phyloP scores from a whole-genome alignment of 2,113 vertebrate species.

The Theristicus caerulescens region DNA sequence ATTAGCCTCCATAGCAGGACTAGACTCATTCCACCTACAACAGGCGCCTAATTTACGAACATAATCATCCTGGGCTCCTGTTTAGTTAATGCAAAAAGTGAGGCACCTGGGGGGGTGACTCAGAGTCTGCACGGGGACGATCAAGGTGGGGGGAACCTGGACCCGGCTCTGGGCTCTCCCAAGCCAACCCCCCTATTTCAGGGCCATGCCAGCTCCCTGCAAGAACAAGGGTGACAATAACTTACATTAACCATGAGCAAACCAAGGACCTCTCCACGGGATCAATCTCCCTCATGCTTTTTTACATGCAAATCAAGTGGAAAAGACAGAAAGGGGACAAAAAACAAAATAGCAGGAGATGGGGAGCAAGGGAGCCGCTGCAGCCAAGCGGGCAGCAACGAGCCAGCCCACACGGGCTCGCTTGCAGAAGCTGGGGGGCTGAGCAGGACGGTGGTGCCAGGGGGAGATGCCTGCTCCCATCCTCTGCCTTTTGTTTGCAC shows the following conservation, averaged over 20 bases:
- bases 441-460: accelerated
- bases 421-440: neutral
- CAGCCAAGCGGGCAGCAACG: neutral
- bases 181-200: neutral
- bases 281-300: neutral
- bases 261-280: neutral
- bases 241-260: neutral
- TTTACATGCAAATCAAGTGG: neutral
- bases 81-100: neutral
- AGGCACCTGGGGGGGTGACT: neutral
- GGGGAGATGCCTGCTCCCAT: neutral
- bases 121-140: accelerated
- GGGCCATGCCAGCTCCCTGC: neutral
- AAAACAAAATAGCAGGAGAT: neutral
- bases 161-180: neutral
- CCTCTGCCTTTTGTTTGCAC: neutral
- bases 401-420: neutral
- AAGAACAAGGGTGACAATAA: neutral
- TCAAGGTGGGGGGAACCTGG: neutral
- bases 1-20: neutral
- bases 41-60: neutral
- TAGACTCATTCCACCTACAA: neutral
- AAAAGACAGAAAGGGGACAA: neutral
- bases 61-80: neutral
- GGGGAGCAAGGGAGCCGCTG: neutral